A percentile compares a stretch with the other conserved stretches of the same genome.
Evolutionary conservation across 2,113 vertebrate species (phyloP).

Genomic region (Phrynocephalus versicolor): DNA sequence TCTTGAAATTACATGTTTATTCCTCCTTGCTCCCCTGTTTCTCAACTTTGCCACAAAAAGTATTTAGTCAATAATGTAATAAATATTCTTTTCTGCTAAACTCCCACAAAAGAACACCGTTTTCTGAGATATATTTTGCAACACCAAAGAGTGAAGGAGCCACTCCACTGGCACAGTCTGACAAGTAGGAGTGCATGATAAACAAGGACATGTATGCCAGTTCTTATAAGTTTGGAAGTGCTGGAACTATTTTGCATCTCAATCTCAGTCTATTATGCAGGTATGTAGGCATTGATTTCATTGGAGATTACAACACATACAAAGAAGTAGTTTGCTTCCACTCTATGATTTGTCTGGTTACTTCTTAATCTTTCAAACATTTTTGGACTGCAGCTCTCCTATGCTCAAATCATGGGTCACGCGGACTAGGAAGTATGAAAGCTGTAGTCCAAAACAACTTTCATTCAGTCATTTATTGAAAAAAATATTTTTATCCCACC

Average conservation of each 20-base stretch:
- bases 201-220: neutral
- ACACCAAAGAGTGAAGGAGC: neutral
- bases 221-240: neutral
- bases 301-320: neutral
- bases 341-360: neutral
- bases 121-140: neutral
- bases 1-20: conserved; percentile 56
- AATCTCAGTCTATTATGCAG: neutral
- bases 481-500: too few species aligned
- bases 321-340: neutral
- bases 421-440: too few species aligned
- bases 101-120: conserved; percentile 37
- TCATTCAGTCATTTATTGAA: too few species aligned
- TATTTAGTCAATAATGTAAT: conserved; percentile 58
- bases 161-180: too few species aligned
- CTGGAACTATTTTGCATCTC: neutral
- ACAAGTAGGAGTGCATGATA: neutral
- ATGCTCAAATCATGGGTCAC: too few species aligned
- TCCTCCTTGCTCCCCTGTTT: conserved; percentile 54
- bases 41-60: conserved; percentile 41
- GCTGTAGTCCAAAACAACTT: too few species aligned
- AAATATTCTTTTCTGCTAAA: conserved; percentile 53
- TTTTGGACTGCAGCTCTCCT: neutral
- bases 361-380: neutral
- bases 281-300: neutral